Conservation (phyloP, 2,113 vertebrate genomes). For the Melanotaenia duboulayi region DNA sequence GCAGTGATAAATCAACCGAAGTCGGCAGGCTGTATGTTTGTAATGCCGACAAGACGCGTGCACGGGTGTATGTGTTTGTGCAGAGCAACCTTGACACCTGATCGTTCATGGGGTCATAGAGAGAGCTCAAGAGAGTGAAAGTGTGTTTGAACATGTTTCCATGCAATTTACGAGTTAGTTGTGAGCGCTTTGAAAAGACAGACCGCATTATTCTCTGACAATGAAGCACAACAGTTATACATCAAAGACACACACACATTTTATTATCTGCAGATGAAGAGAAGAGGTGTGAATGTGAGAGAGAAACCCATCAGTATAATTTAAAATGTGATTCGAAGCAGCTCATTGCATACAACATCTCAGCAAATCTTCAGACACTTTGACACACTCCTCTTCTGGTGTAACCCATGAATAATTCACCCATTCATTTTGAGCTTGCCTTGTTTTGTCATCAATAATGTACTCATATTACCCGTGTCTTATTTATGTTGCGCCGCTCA, state of each 20-base stretch:
- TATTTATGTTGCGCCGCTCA: conserved; percentile 53
- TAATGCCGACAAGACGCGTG: conserved; percentile 59
- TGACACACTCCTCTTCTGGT: conserved; percentile 48
- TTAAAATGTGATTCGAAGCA: conserved; percentile 55
- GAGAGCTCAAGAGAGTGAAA: conserved; percentile 18
- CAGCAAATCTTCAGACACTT: conserved; percentile 48
- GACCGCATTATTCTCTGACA: conserved; percentile 26
- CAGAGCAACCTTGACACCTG: conserved; percentile 47
- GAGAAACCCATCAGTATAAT: conserved; percentile 32
- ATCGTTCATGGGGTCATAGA: conserved; percentile 47
- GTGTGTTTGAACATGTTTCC: conserved; percentile 23
- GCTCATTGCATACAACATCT: conserved; percentile 44
- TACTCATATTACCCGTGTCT: conserved; percentile 53
- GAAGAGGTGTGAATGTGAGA: conserved; percentile 13
- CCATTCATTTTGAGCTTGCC: conserved; percentile 59
- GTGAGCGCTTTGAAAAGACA: conserved; percentile 34
- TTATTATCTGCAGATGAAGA: conserved; percentile 36
- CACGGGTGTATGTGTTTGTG: conserved; percentile 28
- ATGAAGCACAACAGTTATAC: conserved; percentile 16
- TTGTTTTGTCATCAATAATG: conserved; percentile 71
- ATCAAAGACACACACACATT: conserved; percentile 31
- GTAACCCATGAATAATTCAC: conserved; percentile 71
- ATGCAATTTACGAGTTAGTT: conserved; percentile 40
- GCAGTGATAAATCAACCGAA: conserved; percentile 42
- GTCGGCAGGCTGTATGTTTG: conserved; percentile 51